These are phyloP conservation scores for Neodontobutis hainanensis DNA, from an alignment of 2,113 vertebrate genomes.

Conservation along the genomic window DNA sequence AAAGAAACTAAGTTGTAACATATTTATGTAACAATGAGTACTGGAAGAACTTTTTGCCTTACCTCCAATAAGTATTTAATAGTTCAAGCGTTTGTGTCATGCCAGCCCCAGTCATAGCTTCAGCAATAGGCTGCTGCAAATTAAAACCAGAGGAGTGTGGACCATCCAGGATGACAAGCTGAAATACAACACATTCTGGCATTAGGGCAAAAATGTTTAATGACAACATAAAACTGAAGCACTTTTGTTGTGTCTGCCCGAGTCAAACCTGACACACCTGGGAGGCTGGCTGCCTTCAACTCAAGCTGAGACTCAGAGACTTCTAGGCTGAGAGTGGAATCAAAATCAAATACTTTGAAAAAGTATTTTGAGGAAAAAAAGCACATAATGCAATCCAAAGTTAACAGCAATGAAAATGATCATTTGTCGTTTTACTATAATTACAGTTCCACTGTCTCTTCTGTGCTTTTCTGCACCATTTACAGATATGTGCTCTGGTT, in stretches of 20 bases:
- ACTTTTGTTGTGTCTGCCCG: slow-evolving; percentile 44
- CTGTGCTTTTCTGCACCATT: background rate
- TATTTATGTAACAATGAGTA: background rate
- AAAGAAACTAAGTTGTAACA: slow-evolving; percentile 2
- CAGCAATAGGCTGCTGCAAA: slow-evolving; percentile 34
- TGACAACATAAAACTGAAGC: slow-evolving; percentile 45
- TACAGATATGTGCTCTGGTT: background rate
- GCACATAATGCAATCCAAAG: background rate
- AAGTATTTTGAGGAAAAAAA: too few species aligned
- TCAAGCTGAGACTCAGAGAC: slow-evolving; percentile 3
- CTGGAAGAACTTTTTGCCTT: slow-evolving; percentile 34
- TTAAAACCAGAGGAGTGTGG: slow-evolving; percentile 47
- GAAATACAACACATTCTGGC: slow-evolving; percentile 41
- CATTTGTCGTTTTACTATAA: background rate
- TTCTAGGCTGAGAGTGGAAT: slow-evolving; percentile 2
- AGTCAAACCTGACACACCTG: slow-evolving; percentile 56
- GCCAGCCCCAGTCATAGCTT: slow-evolving; percentile 19
- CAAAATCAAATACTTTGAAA: too few species aligned
- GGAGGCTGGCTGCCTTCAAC: slow-evolving; percentile 29
- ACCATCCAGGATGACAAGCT: slow-evolving; percentile 21
- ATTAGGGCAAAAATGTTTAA: slow-evolving; percentile 30
- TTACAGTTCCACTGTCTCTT: background rate
- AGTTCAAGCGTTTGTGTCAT: slow-evolving; percentile 23
- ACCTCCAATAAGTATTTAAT: slow-evolving; percentile 36
- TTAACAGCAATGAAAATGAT: background rate